phyloP scores from a whole-genome alignment of 2,797 vertebrate species.

The Peromyscus melanophrys region DNA sequence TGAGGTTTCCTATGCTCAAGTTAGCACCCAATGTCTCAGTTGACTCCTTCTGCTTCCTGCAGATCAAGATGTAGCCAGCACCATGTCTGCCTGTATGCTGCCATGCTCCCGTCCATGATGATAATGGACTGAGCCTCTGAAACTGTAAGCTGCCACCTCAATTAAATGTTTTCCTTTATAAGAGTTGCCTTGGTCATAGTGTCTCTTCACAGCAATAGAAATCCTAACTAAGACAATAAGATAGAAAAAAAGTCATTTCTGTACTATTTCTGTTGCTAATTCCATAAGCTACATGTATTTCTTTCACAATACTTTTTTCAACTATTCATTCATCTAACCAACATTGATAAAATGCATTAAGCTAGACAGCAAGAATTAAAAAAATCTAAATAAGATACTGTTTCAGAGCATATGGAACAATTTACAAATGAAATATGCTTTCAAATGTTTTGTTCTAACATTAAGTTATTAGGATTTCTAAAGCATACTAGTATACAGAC shows the following conservation, averaged over 20 bases:
- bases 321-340: conserved; percentile 44
- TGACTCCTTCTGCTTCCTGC: neutral
- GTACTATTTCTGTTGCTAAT: neutral
- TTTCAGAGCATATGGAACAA: neutral
- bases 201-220: neutral
- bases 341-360: neutral
- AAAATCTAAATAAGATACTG: conserved; percentile 30
- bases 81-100: neutral
- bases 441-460: conserved; percentile 50
- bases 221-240: neutral
- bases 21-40: neutral
- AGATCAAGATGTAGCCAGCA: neutral
- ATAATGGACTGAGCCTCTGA: neutral
- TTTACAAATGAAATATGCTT: conserved; percentile 24
- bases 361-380: neutral
- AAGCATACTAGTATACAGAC: conserved; percentile 27
- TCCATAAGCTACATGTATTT: neutral
- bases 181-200: neutral
- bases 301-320: conserved; percentile 42
- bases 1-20: neutral
- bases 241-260: conserved; percentile 59
- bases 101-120: neutral
- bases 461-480: conserved; percentile 54
- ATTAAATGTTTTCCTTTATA: neutral
- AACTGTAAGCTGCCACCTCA: neutral